Evolutionary conservation across 2,113 vertebrate genomes (phyloP).

Genomic region (Phaetusa simplex): DNA sequence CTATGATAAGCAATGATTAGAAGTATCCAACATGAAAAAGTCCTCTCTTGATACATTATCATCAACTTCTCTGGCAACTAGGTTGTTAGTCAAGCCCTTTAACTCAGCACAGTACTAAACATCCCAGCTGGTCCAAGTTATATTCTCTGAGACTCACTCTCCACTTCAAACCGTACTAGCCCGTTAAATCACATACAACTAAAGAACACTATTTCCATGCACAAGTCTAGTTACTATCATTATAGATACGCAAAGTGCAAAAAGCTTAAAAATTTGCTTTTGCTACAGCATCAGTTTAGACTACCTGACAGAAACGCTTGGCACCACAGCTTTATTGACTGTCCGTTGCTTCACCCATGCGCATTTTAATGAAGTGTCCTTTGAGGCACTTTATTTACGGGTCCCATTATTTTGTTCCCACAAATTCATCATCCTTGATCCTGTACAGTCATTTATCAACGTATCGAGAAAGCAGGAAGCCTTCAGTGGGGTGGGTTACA

Average conservation of each 20-base stretch:
- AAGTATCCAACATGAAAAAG: neutral
- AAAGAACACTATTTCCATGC: neutral
- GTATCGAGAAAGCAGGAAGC: fast-evolving
- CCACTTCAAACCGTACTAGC: neutral
- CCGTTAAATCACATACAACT: neutral
- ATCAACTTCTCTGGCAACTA: neutral
- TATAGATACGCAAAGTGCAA: neutral
- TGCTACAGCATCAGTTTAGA: neutral
- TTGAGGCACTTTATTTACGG: neutral
- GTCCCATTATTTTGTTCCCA: neutral
- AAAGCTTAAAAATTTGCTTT: neutral
- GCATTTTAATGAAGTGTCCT: neutral
- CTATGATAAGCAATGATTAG: neutral
- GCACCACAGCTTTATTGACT: neutral
- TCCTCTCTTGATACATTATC: neutral
- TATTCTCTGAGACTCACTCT: neutral
- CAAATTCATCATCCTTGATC: neutral
- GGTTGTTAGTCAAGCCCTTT: neutral
- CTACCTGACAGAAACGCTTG: neutral
- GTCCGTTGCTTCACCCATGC: neutral
- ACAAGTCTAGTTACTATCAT: neutral
- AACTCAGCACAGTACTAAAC: neutral
- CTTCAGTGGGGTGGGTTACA: neutral
- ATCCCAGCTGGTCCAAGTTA: neutral
- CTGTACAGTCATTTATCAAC: neutral